phyloP scores from a whole-genome alignment of 2,888 invertebrate genomes.

The Alitta virens region DNA sequence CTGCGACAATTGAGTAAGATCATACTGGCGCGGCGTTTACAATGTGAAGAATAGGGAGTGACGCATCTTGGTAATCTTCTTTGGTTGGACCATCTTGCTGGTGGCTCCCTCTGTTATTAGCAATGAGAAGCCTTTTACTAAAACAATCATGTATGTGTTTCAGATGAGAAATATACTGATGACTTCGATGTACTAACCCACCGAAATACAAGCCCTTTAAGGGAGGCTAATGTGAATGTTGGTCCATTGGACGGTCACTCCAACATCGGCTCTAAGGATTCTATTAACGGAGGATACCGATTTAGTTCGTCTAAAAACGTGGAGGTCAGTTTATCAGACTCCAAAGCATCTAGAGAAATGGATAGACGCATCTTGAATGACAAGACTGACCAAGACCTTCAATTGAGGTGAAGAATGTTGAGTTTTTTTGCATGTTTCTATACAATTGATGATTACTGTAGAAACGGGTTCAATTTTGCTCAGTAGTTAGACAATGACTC shows the following conservation, averaged over 20 bases:
- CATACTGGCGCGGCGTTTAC: no score
- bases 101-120: no score
- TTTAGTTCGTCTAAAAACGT: neutral
- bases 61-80: no score
- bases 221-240: conserved; percentile 4
- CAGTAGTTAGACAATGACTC: neutral
- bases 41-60: no score
- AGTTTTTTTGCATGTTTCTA: no score
- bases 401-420: no score
- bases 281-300: neutral
- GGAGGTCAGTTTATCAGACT: neutral
- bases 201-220: neutral
- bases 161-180: conserved; percentile 16
- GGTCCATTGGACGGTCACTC: neutral
- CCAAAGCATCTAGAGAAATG: neutral
- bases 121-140: no score
- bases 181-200: neutral
- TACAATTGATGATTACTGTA: no score
- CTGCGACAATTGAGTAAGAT: no score
- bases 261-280: neutral
- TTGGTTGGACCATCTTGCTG: no score
- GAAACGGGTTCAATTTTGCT: no score
- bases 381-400: no score
- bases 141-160: neutral
- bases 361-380: neutral